A percentile compares a stretch with the other conserved stretches of the same genome.
These are phyloP conservation scores for Drosophila fungiperda DNA, from an alignment of 2,888 invertebrate species.

Conservation along the genomic window DNA sequence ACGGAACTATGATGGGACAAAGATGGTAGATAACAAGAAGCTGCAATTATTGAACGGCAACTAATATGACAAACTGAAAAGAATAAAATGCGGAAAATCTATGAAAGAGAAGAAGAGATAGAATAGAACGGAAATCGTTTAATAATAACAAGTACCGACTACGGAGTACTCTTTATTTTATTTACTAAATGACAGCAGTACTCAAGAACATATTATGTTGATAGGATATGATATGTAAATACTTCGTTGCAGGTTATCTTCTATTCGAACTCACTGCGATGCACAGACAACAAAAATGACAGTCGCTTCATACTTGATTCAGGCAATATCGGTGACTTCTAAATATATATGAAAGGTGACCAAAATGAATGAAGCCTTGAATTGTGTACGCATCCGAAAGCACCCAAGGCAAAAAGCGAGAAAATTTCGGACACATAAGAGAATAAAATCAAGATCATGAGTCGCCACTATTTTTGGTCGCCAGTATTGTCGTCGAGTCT, in stretches of 20 bases:
- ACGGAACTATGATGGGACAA: neutral
- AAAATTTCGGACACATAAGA: neutral
- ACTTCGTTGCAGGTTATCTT: neutral
- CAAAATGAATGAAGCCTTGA: neutral
- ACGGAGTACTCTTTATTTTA: neutral
- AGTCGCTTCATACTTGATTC: neutral
- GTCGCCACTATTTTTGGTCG: neutral
- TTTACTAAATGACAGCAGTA: neutral
- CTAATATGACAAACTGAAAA: neutral
- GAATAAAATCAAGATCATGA: neutral
- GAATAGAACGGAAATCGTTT: neutral
- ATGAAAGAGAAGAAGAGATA: neutral
- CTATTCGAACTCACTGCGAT: neutral
- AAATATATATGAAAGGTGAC: neutral
- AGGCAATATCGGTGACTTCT: neutral
- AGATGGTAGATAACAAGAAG: conserved; percentile 1
- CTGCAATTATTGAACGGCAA: conserved; percentile 4
- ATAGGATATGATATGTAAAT: neutral
- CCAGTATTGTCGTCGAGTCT: neutral
- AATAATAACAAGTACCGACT: neutral
- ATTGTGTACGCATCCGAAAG: neutral
- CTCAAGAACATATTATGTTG: neutral
- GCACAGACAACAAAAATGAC: neutral
- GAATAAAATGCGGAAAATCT: neutral
- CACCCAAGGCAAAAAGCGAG: neutral